Base-by-base conservation (phyloP, 2,888 invertebrate species). In the Idaea biselata region DNA sequence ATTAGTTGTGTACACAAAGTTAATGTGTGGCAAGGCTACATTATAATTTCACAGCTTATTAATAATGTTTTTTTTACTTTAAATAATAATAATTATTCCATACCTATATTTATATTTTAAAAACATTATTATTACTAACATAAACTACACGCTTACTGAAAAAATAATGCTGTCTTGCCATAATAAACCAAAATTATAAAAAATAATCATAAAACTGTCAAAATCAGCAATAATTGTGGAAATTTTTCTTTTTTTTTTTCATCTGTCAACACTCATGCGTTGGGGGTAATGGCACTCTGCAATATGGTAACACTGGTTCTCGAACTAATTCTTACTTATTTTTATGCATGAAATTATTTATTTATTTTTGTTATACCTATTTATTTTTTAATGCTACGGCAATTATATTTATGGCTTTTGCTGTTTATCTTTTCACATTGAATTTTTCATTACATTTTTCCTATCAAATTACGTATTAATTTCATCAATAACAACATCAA, bases 241-340 rank as follows among this genome's bases (percentile, higher is more conserved):
- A 82, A 83, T 88, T 88, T 89, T 86, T 87, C 79, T 86, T 90
- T 86, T 87, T 80, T 86, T 90, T 85, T 89, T 90, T 75, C 89
- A 90, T 91, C 87, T 87, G 81, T 81, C 91, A 87, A 91, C 91
- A 90, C 83, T 90, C 87, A 80, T 81, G 80, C 84, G 88, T 87
- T 88, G 89, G 91, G 92, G 90, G 84, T 89, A 88, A 86, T 88
- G 88, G 88, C 90, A 89, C 91, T 88, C 88, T 87, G 86, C 91
- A 88, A 90, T 83, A 88, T 91, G 92, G 92, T 91, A 91, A 91
- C 91, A 89, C 84, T 78, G 90, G 89, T 74, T 84, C 83, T 84
- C 86, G 81, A 82, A 89, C 88, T 88, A 87, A 87, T 80, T 73
- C 70, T 65, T 66, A 61, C 65, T 63, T 66, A 58, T 61, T 59